Evolutionary conservation across 2,113 vertebrate species (phyloP).

Genomic region (Malaclemys terrapin): DNA sequence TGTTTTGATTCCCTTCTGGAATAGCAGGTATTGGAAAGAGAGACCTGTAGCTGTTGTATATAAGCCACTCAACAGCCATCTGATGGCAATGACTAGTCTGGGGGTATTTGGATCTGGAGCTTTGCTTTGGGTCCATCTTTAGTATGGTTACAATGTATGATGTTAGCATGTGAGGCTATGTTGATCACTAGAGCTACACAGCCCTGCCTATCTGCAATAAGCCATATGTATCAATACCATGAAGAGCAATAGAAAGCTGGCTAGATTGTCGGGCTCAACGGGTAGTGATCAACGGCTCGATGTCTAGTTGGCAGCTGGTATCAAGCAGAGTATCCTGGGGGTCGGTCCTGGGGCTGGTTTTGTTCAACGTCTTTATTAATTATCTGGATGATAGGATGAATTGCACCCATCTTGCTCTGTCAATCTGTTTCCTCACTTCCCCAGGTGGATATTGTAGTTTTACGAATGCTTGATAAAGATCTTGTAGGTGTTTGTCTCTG

Average conservation of each 20-base stretch:
- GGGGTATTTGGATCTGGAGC: neutral
- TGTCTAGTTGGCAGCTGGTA: no score
- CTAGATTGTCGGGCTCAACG: no score
- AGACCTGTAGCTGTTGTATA: neutral
- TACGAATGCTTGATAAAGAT: no score
- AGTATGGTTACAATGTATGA: neutral
- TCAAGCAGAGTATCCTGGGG: no score
- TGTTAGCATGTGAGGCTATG: neutral
- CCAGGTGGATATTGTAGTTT: no score
- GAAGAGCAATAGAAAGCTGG: neutral
- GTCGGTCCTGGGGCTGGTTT: no score
- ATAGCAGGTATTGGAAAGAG: neutral
- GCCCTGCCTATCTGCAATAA: neutral
- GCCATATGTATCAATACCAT: neutral
- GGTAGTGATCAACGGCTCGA: no score
- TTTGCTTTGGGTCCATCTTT: neutral
- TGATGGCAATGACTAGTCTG: neutral
- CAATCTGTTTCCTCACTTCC: no score
- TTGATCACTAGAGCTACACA: neutral
- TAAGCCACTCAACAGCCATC: neutral
- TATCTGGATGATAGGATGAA: no score
- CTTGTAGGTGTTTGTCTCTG: no score
- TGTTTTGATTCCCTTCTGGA: neutral
- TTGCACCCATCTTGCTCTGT: no score
- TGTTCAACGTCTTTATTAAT: no score